Base-by-base conservation (phyloP, 2,797 vertebrate species). In the Chaunax sp. region DNA sequence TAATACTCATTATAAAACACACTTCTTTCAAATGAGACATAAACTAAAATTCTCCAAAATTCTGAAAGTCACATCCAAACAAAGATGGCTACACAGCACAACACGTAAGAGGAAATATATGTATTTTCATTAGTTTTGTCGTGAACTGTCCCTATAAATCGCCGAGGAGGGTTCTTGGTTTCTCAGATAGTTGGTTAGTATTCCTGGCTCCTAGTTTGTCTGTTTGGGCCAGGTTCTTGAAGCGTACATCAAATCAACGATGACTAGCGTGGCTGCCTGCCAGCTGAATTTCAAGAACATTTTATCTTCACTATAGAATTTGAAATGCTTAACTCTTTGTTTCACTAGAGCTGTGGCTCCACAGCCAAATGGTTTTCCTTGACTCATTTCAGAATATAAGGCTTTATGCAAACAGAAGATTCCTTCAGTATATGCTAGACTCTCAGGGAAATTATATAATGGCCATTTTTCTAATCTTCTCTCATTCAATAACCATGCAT, bases 201-300 rank as follows among this genome's bases (percentile, higher is more conserved):
- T 80, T 91, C 76, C 83, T 92, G 90, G 87, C 90, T 90, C 71
- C 22, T 62, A 77, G 67, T 82, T 61, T 11, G 64, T 52, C 65
- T 86, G 79, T 83, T 86, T 58, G 64, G 86, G 84, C 91, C 90
- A 92, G 81, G 82, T 87, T 89, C 86, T 87, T 90, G 76, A 84
- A 82, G 80, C 85, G 80, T 85, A 82, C 86, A 81, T 91, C 77
- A 77, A 90, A 88, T 84, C 69, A 65, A 85, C 81, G 85, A 84
- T 85, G 86, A 90, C 76, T 79, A 25, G 78, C 28, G 16, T 69
- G 82, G 82, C 78, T 16, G 72, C 20, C 82, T 87, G 89, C 89
- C 89, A 90, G 78, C 79, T 89, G 90, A 90, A 91, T 90, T 92
- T 91, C 85, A 92, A 92, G 90, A 92, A 91, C 86, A 78, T 72